A percentile compares a stretch with the other conserved stretches of the same genome.
Evolutionary conservation across 2,797 vertebrate genomes (phyloP).

Genomic region (Bradypus variegatus): DNA sequence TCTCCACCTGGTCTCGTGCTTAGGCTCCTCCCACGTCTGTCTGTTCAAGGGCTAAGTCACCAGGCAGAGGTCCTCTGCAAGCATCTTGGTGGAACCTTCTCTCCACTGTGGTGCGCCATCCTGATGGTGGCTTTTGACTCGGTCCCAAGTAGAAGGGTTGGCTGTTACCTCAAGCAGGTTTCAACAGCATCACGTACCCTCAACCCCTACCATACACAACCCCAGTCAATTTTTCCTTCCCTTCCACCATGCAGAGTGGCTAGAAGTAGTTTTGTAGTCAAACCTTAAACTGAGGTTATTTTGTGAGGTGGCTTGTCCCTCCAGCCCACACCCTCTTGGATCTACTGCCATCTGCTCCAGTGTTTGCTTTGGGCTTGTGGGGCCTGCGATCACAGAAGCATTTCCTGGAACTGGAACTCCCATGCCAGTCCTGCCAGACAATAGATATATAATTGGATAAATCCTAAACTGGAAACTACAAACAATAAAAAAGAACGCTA

Average conservation of each 20-base stretch:
- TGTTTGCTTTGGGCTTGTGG: slow-evolving; percentile 80
- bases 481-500: slow-evolving; percentile 68
- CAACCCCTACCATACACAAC: neutral
- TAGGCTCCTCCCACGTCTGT: neutral
- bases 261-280: slow-evolving; percentile 55
- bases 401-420: slow-evolving; percentile 80
- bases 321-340: slow-evolving; percentile 74
- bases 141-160: neutral
- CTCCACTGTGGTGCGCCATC: neutral
- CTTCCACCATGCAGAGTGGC: neutral
- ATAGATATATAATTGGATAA: slow-evolving; percentile 77
- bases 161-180: slow-evolving; percentile 30
- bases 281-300: slow-evolving; percentile 62
- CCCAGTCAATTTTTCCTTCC: neutral
- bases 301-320: slow-evolving; percentile 64
- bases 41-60: neutral
- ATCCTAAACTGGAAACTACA: slow-evolving; percentile 74
- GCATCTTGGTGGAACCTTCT: neutral
- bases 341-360: slow-evolving; percentile 81
- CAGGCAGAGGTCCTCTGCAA: neutral
- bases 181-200: neutral
- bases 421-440: slow-evolving; percentile 75
- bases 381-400: slow-evolving; percentile 79
- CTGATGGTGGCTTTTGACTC: neutral
- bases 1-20: neutral